Evolutionary conservation across 2,113 vertebrate species (phyloP).

Genomic region (Theropithecus gelada): DNA sequence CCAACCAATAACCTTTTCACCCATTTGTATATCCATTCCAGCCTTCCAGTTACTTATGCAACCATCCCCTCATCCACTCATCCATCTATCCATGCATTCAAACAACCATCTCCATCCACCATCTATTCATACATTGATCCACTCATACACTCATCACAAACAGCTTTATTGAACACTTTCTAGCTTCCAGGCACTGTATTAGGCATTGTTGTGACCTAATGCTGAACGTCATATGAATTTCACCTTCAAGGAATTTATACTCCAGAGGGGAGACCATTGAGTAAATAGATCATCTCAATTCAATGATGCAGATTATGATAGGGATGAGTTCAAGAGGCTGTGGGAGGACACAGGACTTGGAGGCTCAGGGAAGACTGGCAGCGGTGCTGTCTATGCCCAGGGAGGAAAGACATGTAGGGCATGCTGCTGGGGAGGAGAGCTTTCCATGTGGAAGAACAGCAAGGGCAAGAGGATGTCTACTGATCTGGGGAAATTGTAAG

Average conservation of each 20-base stretch:
- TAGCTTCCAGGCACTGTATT: not conserved
- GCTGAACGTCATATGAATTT: not conserved
- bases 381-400: rapidly evolving
- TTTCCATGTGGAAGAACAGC: not conserved
- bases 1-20: not conserved
- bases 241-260: not conserved
- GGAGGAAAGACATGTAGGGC: not conserved
- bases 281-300: not conserved
- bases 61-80: not conserved
- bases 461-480: not conserved
- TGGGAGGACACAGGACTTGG: not conserved
- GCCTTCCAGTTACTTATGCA: not conserved
- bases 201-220: not conserved
- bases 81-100: not conserved
- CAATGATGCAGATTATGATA: not conserved
- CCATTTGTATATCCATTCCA: not conserved
- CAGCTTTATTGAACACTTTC: not conserved
- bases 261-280: not conserved
- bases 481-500: rapidly evolving
- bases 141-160: not conserved
- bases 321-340: not conserved
- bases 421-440: not conserved
- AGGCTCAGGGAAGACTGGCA: not conserved
- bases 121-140: not conserved
- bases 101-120: not conserved